Evolutionary conservation across 2,888 invertebrate genomes (phyloP), one percentile per base, ranked within the genome.

Genomic region (Patella pellucida): DNA sequence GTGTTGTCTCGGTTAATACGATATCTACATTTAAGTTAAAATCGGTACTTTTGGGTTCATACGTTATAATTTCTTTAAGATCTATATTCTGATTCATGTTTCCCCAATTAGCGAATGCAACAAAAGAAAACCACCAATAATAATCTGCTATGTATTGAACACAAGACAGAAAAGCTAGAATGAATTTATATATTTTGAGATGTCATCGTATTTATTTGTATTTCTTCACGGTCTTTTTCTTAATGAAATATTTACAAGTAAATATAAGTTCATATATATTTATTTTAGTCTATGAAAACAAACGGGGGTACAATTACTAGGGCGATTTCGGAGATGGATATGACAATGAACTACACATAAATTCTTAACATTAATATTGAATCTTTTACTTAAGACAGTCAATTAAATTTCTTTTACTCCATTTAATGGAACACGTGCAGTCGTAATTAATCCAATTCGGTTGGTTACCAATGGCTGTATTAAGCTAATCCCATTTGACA

Each of bases 181-280:
- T 41, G 41, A 9, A 41, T 41, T 41, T 41, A 9, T 41, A 41
- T 41, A 41, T 41, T 27, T 27, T 41, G 41, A 41, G 9, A 1
- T 41, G 41, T 9, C 41, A 41, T 41, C 9, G 41, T 41, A 41
- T 41, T 41, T 41, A 41, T 41, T 41, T 41, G 41, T 41, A 9
- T 41, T 41, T 41, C 1, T 7, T 7, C 41, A 41, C 7, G 7
- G 41, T 41, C 41, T 41, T 41, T 41, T 41, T 41, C 41, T 41
- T 41, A 41, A 41, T 41, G 0, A 41, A 41, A 41, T 41, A 41
- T 41, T 41, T 41, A 51, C 51, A 76, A 67, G 14, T 67, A 73
- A 62, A 56, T 70, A 76, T 72, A 62, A 23, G 70, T 69, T 56
- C 19, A 79, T 70, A 69, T 41, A 67, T 69, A 72, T 71, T 73